Evolutionary conservation across 2,797 vertebrate species (phyloP), one percentile per base, ranked within the genome.

Genomic region (Bradypodion pumilum): DNA sequence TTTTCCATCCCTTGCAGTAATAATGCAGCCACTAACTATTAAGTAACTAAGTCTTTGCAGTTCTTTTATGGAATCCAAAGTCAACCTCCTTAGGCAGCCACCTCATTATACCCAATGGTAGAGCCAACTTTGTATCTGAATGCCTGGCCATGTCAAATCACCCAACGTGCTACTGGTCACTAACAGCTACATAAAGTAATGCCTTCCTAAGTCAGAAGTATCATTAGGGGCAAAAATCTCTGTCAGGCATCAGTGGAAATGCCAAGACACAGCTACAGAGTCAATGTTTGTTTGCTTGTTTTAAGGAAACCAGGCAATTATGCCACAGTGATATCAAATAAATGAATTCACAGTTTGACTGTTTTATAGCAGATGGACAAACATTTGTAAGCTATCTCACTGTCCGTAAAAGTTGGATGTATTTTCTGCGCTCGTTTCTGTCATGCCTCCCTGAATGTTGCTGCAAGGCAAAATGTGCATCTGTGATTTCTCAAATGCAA

Each of bases 281-380:
- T 89, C 77, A 6, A 37, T 73, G 90, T 85, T n/a, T n/a, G n/a
- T n/a, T n/a, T n/a, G n/a, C n/a, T n/a, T n/a, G n/a, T n/a, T n/a
- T n/a, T 84, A 92, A 87, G 92, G 94, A 92, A 89, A 89, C 93
- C 95, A 93, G 96, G 95, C 95, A 96, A 96, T 98, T 97, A 95
- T 85, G 77, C 79, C 76, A 56, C 74, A 8, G 15, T 88, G 92
- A 89, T 90, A 93, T 91, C 92, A 89, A 94, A 94, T 94, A 93
- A 91, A 92, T 44, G 60, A 93, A 79, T 92, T 94, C 91, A 93
- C 93, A 94, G 95, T 95, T 93, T 94, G 95, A 96, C 96, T 95
- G 96, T 97, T 97, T 75, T 88, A 94, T 66, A 85, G 97, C 97
- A 97, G 97, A 97, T 97, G 97, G 97, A 97, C 93, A 94, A 98